These are phyloP conservation scores for Coelopa frigida DNA, from an alignment of 1,140 invertebrate species.

Conservation along the genomic window DNA sequence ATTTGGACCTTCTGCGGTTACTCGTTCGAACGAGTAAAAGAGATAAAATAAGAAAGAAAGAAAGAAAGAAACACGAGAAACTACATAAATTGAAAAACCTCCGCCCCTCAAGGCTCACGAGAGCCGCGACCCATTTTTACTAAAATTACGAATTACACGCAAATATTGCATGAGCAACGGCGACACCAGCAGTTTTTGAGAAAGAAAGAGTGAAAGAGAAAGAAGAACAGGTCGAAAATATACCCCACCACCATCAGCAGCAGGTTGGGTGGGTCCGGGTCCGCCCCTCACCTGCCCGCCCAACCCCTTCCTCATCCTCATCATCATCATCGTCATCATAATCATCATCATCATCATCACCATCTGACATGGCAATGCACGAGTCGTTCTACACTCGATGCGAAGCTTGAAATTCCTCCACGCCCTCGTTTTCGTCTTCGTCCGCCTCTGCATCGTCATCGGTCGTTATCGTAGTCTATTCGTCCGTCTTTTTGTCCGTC, in stretches of 20 bases:
- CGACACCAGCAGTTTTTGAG: too few relatives aligned
- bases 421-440: neutral
- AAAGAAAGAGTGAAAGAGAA: neutral
- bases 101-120: conserved; percentile 9
- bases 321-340: too few relatives aligned
- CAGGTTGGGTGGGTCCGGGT: neutral
- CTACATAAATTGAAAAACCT: too few relatives aligned
- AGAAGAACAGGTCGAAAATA: neutral
- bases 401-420: neutral
- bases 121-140: conserved; percentile 17
- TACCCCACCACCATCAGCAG: neutral
- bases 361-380: neutral
- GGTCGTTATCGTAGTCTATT: conserved; percentile 8
- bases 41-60: neutral
- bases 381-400: conserved; percentile 1
- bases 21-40: neutral
- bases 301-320: neutral
- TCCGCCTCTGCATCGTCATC: neutral
- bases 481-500: conserved; percentile 12
- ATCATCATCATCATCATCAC: too few relatives aligned
- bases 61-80: conserved; percentile 6
- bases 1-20: neutral
- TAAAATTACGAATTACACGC: conserved; percentile 40
- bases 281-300: neutral
- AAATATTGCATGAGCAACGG: conserved; percentile 17